Evolutionary conservation across 1,140 invertebrate genomes (phyloP), one percentile per base, ranked within the genome.

Genomic region (Acyrthosiphon pisum): DNA sequence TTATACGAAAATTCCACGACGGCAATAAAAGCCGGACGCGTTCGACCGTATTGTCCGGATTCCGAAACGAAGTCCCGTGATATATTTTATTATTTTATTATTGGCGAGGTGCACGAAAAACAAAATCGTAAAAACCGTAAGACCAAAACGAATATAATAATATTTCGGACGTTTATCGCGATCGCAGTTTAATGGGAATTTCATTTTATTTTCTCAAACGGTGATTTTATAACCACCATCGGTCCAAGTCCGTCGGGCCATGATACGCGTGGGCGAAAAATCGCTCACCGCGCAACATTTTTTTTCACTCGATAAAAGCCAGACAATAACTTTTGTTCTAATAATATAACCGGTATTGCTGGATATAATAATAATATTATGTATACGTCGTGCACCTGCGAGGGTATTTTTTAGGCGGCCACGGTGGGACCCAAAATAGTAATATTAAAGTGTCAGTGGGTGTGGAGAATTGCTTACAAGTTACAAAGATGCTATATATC

Each of bases 291-390:
- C 18, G 8, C 11, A 81, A 37, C 14, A 37, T 46, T 46, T 41
- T 41, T 84, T 87, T 87, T 87, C 46, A 48, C 86, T 87, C 44
- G 6, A 87, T 22, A 35, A 50, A 87, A 87, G 86, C 8, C 48
- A 46, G 86, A 87, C 86, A 87, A 87, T 87, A 48, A 87, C 6
- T 35, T 87, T 48, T 48, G 18, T 87, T 46, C 46, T 87, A n/a
- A 20, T 30, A 48, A n/a, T 35, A 76, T 35, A 76, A n/a, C 14
- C 30, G 11, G 46, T 7, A 14, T 46, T 48, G 7, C 14, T 11
- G 37, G 22, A 50, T 46, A 76, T 76, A 76, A n/a, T 18, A 76
- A n/a, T 18, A 41, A 46, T 48, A 86, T 7, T 86, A n/a, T 86
- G 26, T n/a, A 76, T 76, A 41, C 41, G 41, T 22, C 7, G 30